These are phyloP conservation scores for Acanthacorydalis orientalis DNA, from an alignment of 2,888 invertebrate species.

Conservation along the genomic window DNA sequence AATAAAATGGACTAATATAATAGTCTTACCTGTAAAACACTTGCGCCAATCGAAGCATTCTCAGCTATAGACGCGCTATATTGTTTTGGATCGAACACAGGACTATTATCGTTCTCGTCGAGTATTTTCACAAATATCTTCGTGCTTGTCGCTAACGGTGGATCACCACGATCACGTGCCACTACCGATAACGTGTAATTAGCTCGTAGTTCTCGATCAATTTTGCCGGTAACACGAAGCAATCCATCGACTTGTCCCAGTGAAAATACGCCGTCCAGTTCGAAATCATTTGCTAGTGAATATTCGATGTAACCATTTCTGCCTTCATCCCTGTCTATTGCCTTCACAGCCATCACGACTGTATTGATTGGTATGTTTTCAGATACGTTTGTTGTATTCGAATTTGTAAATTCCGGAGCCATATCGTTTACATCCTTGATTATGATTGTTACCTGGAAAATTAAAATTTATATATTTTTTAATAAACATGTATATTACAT, in stretches of 20 bases:
- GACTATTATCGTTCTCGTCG: slow-evolving; percentile 83
- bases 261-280: slow-evolving; percentile 51
- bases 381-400: slow-evolving; percentile 59
- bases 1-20: background rate
- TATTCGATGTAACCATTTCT: slow-evolving; percentile 85
- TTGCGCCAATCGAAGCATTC: slow-evolving; percentile 85
- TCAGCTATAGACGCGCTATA: slow-evolving; percentile 83
- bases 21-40: slow-evolving; percentile 57
- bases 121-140: slow-evolving; percentile 56
- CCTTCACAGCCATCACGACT: slow-evolving; percentile 77
- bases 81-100: slow-evolving; percentile 75
- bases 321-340: slow-evolving; percentile 78
- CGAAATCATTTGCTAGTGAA: slow-evolving; percentile 49
- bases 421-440: slow-evolving; percentile 86
- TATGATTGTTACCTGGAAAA: slow-evolving; percentile 62
- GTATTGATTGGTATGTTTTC: slow-evolving; percentile 79
- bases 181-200: slow-evolving; percentile 61
- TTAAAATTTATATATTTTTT: slow-evolving; percentile 9
- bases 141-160: slow-evolving; percentile 51
- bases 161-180: slow-evolving; percentile 81
- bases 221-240: slow-evolving; percentile 63
- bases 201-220: slow-evolving; percentile 68
- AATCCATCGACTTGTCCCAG: slow-evolving; percentile 78
- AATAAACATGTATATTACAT: background rate
- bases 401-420: slow-evolving; percentile 69